A percentile compares a stretch with the other conserved stretches of the same genome.
Conservation (phyloP, 2,888 invertebrate genomes). For the Aricia artaxerxes region DNA sequence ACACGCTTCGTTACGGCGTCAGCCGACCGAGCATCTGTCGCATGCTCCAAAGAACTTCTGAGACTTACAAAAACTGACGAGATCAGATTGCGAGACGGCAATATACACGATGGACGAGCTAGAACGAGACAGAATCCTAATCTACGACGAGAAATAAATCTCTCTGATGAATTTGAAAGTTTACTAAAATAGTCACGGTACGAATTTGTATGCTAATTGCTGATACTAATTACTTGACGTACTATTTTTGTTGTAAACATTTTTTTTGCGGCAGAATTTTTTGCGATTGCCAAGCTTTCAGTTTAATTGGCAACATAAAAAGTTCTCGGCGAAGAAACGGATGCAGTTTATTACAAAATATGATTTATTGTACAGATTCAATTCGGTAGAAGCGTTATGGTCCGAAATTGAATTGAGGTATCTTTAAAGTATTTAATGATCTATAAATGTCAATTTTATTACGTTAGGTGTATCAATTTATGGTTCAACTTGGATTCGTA, state of each 20-base stretch:
- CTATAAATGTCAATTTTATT: constrained; percentile 30
- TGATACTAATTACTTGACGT: neutral
- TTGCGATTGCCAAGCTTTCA: neutral
- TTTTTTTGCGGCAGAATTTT: neutral
- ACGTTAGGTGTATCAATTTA: constrained; percentile 66
- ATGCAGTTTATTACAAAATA: neutral
- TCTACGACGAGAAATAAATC: constrained; percentile 55
- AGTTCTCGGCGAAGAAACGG: constrained; percentile 11
- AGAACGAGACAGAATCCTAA: constrained; percentile 57
- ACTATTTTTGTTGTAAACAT: neutral
- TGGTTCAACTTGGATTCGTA: constrained; percentile 60
- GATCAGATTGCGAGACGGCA: constrained; percentile 54
- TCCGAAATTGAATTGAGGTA: constrained; percentile 22
- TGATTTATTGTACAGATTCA: constrained; percentile 24
- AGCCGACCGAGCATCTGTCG: constrained; percentile 78
- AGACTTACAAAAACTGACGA: constrained; percentile 74
- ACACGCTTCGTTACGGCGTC: constrained; percentile 75
- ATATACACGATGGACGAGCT: constrained; percentile 49
- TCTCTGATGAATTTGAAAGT: constrained; percentile 57
- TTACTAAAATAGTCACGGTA: constrained; percentile 30
- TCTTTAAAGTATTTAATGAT: constrained; percentile 10
- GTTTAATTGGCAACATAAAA: neutral
- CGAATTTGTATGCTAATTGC: constrained; percentile 7
- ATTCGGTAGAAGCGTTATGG: constrained; percentile 5
- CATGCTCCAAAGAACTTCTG: constrained; percentile 72